Evolutionary conservation across 2,113 vertebrate genomes (phyloP), one percentile per base, ranked within the genome.

Genomic region (Mesembrinibis cayennensis): DNA sequence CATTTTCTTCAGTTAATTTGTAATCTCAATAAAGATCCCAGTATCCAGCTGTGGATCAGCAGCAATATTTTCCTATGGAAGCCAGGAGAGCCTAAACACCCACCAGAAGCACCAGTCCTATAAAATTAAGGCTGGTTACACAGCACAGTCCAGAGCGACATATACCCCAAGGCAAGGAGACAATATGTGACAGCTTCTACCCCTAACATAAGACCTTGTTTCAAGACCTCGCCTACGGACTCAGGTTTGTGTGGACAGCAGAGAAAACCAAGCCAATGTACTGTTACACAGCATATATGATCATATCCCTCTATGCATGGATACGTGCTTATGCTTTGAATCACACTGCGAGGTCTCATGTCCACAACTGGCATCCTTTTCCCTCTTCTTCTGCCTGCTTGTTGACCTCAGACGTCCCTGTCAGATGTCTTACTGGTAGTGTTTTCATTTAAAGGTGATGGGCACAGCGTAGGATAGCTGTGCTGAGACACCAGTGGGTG

Each of bases 191-290:
- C 61, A 81, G 49, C 22, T 65, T 73, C 71, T 42, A 56, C 47
- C 56, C 79, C 74, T 82, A 49, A 36, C 2, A 3, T 2, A 18
- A 87, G 30, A 59, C 27, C 15, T 62, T 77, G 58, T 50, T 93
- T 52, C 34, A 30, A 77, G 61, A 72, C 12, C 45, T 69, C 52
- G 34, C 4, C 6, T 19, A 20, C 0, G 1, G 42, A 23, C 56
- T 86, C 40, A 52, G 16, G 34, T 44, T 59, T 71, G 32, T 55
- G 44, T 2, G 7, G 44, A 15, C 11, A 66, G 50, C 5, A 78
- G 38, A 52, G 50, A 26, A 74, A 71, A 49, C 2, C 23, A 61
- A 61, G 58, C 8, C 20, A 63, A 4, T 0, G 1, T 0, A 9
- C 42, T 4, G 11, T 30, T 22, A 38, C 26, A 38, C 9, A 47